These are phyloP conservation scores for Tipula lateralis DNA, from an alignment of 2,888 invertebrate genomes.

Conservation along the genomic window DNA sequence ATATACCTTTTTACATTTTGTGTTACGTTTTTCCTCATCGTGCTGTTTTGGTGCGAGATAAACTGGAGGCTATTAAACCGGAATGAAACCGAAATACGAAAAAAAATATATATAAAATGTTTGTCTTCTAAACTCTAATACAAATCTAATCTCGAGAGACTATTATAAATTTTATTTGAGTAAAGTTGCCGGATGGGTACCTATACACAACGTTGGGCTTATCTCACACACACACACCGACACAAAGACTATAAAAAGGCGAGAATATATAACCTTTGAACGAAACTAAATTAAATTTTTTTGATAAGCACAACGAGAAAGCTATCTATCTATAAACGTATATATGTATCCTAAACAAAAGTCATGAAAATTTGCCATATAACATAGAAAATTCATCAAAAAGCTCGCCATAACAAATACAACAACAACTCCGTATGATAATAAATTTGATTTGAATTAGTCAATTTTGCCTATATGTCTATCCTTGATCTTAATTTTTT, in stretches of 20 bases:
- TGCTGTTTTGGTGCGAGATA: not conserved
- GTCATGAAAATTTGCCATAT: not conserved
- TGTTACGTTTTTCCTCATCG: not conserved
- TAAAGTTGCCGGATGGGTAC: not conserved
- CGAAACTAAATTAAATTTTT: not conserved
- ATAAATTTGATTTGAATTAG: constrained; percentile 24
- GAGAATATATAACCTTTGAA: not conserved
- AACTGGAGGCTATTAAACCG: constrained; percentile 19
- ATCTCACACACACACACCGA: not conserved
- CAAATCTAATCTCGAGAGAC: not conserved
- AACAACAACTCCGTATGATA: not conserved
- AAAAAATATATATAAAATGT: not conserved
- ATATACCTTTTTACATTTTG: not conserved
- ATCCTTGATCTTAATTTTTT: not conserved
- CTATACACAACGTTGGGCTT: not conserved
- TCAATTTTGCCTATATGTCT: not conserved
- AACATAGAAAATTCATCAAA: not conserved
- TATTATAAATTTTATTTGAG: constrained; percentile 7
- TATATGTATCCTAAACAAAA: not conserved
- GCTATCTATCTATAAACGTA: not conserved
- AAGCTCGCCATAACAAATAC: not conserved
- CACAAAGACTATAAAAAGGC: not conserved
- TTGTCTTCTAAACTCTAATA: not conserved
- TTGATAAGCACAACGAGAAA: not conserved
- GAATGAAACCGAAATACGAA: not conserved